Base-by-base conservation (phyloP, 1,140 invertebrate genomes). In the Ruditapes philippinarum region DNA sequence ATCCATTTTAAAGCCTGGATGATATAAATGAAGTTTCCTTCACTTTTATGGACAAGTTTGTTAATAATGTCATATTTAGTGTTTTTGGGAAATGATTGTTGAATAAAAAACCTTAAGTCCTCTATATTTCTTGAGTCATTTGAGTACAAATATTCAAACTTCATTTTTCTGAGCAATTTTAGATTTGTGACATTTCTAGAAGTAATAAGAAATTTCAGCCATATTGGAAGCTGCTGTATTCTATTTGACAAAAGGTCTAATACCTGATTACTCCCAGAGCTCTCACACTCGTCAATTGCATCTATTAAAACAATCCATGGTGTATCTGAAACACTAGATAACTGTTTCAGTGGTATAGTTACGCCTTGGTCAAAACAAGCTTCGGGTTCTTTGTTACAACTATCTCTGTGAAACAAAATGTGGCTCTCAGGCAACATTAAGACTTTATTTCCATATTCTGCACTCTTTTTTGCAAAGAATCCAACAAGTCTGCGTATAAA, bases 341-440 rank as follows among this genome's bases (percentile, higher is more conserved):
- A 22, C 25, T 84, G 45, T 84, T 70, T 68, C 25, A 84, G 33
- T 33, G 81, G 81, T n/a, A 42, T 38, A 33, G 31, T 14, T 5
- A 84, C 51, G 12, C 62, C 81, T 49, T 68, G 62, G 36, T 84
- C 81, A 84, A 84, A 84, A 22, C 81, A 84, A 7, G 81, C 81
- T 22, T 68, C 62, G 5, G n/a, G 45, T 51, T 84, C 81, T 49
- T 60, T 54, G 0, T 49, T 14, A 51, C 81, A 84, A 9, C 33
- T 62, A 11, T 84, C 62, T n/a, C 25, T 70, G 17, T 84, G n/a
- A 54, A 31, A 84, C 28, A 84, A 17, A 22, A 84, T 45, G 0
- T 62, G 51, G 0, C 2, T 57, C 33, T 68, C 40, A 5, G 81
- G 62, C 28, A 84, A 12, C 65, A 84, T 51, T 17, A 40, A 70